phyloP scores from a whole-genome alignment of 2,888 invertebrate species.

The Caenorhabditis drosophilae region DNA sequence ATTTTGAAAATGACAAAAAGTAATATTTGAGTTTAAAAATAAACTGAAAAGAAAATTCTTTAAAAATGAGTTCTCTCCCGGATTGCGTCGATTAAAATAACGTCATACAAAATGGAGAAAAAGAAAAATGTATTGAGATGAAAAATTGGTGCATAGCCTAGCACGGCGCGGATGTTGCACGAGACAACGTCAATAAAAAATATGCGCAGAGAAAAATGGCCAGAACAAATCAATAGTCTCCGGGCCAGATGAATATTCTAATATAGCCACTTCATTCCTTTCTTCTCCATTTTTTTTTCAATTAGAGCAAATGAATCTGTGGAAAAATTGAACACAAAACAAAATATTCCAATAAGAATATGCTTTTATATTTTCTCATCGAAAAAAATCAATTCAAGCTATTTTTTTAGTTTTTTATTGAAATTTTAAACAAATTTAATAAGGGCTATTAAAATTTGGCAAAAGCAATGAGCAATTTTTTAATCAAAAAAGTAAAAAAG shows the following conservation, averaged over 20 bases:
- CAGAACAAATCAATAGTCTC: constrained; percentile 28
- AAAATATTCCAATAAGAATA: too few species aligned
- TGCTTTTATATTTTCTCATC: too few species aligned
- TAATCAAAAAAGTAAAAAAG: neutral
- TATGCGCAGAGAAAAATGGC: constrained; percentile 8
- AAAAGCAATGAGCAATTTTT: neutral
- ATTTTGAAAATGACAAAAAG: constrained; percentile 72
- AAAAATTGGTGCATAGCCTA: neutral
- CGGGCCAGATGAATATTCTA: constrained; percentile 31
- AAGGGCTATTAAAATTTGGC: neutral
- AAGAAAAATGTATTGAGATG: too few species aligned
- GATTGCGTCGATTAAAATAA: too few species aligned
- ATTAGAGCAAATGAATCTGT: too few species aligned
- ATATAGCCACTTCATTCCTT: too few species aligned
- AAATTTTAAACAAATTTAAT: neutral
- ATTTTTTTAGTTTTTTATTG: neutral
- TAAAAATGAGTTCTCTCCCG: constrained; percentile 6
- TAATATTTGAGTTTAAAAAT: constrained; percentile 6
- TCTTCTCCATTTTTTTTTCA: too few species aligned
- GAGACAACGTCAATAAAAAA: constrained; percentile 7
- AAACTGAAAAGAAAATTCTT: neutral
- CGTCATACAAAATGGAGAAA: too few species aligned
- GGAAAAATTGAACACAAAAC: too few species aligned
- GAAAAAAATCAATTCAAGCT: neutral
- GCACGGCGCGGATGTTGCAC: neutral